A percentile compares a stretch with the other conserved stretches of the same genome.
These are phyloP conservation scores for Pavo muticus DNA, from an alignment of 2,113 vertebrate species.

Conservation along the genomic window DNA sequence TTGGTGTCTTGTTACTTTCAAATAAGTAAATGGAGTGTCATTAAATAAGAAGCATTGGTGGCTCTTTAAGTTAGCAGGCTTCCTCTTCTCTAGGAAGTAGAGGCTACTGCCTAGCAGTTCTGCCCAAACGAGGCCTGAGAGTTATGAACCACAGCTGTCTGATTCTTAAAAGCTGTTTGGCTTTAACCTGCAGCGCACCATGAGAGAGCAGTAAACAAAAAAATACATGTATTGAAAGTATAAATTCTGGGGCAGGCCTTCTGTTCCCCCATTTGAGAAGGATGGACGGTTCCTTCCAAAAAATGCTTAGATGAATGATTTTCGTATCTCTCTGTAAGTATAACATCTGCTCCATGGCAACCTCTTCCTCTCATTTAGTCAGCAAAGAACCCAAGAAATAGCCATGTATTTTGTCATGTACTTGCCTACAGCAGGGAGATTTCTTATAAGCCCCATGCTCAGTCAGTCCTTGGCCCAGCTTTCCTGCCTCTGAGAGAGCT, in stretches of 20 bases:
- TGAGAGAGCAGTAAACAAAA: neutral
- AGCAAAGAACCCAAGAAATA: neutral
- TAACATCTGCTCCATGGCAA: neutral
- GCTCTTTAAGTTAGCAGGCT: neutral
- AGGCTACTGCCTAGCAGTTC: neutral
- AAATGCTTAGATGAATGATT: neutral
- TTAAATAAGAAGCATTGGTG: neutral
- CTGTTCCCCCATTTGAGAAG: neutral
- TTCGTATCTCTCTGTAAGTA: neutral
- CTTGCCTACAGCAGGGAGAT: neutral
- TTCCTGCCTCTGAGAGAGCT: neutral
- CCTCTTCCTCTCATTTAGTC: neutral
- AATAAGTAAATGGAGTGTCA: neutral
- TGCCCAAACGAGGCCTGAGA: neutral
- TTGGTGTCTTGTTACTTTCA: neutral
- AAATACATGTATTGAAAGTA: neutral
- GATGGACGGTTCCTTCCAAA: accelerated
- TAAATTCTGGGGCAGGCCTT: neutral
- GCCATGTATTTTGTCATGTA: neutral
- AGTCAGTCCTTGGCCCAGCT: accelerated
- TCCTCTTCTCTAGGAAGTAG: neutral
- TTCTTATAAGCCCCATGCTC: accelerated
- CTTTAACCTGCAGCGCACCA: neutral
- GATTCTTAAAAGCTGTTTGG: neutral
- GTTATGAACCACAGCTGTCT: neutral